Evolutionary conservation across 2,113 vertebrate genomes (phyloP).

Genomic region (Myotis brandtii): DNA sequence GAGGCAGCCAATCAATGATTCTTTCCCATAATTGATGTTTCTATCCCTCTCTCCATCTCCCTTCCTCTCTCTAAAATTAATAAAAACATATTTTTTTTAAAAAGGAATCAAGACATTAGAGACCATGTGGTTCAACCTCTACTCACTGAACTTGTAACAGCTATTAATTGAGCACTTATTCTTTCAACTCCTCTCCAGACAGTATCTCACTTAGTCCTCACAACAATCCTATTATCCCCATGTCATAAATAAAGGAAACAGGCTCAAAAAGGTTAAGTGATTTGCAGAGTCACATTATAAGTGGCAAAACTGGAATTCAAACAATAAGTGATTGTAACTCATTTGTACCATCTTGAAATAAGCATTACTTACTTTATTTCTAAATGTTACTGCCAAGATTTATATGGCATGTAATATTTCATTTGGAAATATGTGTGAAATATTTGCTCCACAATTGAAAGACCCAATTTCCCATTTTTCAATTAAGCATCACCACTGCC

Average conservation of each 20-base stretch:
- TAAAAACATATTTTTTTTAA: too few relatives aligned
- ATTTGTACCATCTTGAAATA: not conserved
- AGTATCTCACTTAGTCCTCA: not conserved
- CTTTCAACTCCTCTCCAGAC: not conserved
- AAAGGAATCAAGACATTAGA: not conserved
- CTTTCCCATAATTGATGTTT: too few relatives aligned
- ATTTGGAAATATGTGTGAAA: slow-evolving; percentile 4
- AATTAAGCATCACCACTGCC: not conserved
- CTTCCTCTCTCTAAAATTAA: too few relatives aligned
- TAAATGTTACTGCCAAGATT: not conserved
- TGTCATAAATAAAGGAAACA: slow-evolving; percentile 35
- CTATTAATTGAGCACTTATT: not conserved
- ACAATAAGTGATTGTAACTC: not conserved
- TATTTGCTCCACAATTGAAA: not conserved
- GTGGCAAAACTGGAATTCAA: not conserved
- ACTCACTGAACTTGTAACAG: not conserved
- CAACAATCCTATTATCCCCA: not conserved
- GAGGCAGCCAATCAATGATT: too few relatives aligned
- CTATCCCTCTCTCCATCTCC: too few relatives aligned
- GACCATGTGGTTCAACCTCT: not conserved
- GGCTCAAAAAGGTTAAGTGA: not conserved
- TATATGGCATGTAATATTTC: not conserved
- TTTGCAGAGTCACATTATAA: not conserved
- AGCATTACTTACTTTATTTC: not conserved
- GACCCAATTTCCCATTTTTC: not conserved